Evolutionary conservation across 2,888 invertebrate genomes (phyloP).

Genomic region (Cylloceria caligata): DNA sequence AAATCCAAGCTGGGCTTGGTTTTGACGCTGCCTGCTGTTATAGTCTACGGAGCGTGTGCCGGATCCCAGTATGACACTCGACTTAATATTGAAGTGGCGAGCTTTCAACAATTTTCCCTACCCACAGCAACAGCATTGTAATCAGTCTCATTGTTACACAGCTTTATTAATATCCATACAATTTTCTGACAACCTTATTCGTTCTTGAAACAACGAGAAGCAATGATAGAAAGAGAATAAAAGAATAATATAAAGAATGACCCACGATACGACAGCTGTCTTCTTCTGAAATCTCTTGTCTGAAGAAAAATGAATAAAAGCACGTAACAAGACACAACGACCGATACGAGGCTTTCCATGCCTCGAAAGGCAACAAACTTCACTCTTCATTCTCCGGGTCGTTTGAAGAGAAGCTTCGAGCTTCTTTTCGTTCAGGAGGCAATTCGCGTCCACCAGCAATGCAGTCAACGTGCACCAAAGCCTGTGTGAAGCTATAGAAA

Average conservation of each 20-base stretch:
- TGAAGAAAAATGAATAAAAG: conserved; percentile 44
- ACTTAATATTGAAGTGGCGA: conserved; percentile 26
- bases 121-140: conserved; percentile 30
- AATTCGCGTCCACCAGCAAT: conserved; percentile 33
- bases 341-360: background rate
- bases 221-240: conserved; percentile 25
- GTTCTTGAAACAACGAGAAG: conserved; percentile 13
- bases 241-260: background rate
- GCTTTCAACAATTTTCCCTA: background rate
- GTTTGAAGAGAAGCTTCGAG: conserved; percentile 1
- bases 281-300: conserved; percentile 26
- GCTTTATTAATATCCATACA: conserved; percentile 47
- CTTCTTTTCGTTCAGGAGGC: conserved; percentile 46
- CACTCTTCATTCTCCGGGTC: conserved; percentile 20
- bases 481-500: background rate
- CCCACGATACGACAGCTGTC: conserved; percentile 20
- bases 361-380: conserved; percentile 47
- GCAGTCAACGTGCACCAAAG: conserved; percentile 1
- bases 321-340: conserved; percentile 26
- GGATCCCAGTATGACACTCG: conserved; percentile 17
- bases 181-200: conserved; percentile 31
- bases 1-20: conserved; percentile 17
- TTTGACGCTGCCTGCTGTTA: conserved; percentile 16
- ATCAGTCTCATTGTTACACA: conserved; percentile 45
- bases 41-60: conserved; percentile 5